phyloP scores from a whole-genome alignment of 2,113 vertebrate genomes.

The Narcine bancroftii region DNA sequence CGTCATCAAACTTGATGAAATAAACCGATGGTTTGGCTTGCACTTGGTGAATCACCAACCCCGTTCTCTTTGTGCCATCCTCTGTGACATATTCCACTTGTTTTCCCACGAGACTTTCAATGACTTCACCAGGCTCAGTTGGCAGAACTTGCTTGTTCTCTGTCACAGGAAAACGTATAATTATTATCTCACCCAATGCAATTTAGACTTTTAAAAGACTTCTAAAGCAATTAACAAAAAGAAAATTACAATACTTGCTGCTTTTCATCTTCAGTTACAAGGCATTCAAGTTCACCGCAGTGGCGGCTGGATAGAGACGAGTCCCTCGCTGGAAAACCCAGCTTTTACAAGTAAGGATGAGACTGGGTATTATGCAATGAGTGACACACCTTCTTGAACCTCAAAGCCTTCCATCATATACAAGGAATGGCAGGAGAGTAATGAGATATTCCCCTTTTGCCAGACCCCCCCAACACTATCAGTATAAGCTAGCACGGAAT shows the following conservation, averaged over 20 bases:
- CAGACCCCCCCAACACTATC: too few species aligned
- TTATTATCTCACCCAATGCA: not conserved
- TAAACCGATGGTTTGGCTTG: conserved; percentile 68
- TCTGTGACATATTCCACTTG: conserved; percentile 72
- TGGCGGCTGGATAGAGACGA: too few species aligned
- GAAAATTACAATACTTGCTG: not conserved
- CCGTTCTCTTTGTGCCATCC: conserved; percentile 66
- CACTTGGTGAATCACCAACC: conserved; percentile 69
- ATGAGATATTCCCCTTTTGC: too few species aligned
- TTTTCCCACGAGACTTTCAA: conserved; percentile 72
- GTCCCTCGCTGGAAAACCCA: too few species aligned
- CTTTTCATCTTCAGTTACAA: not conserved
- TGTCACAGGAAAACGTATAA: conserved; percentile 39
- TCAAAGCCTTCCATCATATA: too few species aligned
- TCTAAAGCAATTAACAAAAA: not conserved
- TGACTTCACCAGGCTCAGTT: conserved; percentile 68
- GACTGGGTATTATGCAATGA: too few species aligned
- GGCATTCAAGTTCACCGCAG: not conserved
- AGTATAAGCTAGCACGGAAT: too few species aligned
- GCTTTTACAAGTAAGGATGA: too few species aligned
- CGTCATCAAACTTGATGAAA: conserved; percentile 73
- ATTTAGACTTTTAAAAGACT: not conserved
- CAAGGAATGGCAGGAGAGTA: too few species aligned
- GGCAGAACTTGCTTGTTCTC: conserved; percentile 69
- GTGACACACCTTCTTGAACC: too few species aligned